Evolutionary conservation across 1,140 invertebrate genomes (phyloP).

Genomic region (Drosophila nigromelanica): DNA sequence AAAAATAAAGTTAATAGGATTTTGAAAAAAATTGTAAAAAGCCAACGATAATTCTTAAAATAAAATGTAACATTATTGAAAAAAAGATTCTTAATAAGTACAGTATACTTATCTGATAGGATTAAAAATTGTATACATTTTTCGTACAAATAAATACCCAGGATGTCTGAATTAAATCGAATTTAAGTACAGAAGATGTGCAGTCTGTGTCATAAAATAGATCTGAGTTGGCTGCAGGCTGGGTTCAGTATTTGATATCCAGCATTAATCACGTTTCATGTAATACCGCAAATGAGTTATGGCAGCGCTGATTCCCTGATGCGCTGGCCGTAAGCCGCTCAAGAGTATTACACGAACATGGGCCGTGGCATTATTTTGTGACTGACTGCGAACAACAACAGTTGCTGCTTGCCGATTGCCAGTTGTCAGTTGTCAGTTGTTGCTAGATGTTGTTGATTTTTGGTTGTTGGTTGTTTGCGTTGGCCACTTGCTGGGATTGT

Average conservation of each 20-base stretch:
- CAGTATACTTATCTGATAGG: too few species aligned
- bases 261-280: slow-evolving; percentile 12
- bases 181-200: not conserved
- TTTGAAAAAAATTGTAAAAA: too few species aligned
- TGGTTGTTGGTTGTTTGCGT: not conserved
- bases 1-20: too few species aligned
- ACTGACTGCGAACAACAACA: slow-evolving; percentile 6
- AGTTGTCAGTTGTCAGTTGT: slow-evolving; percentile 19
- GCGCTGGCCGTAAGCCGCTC: slow-evolving; percentile 1
- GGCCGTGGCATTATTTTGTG: slow-evolving; percentile 18
- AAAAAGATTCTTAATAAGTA: too few species aligned
- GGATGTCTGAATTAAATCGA: not conserved
- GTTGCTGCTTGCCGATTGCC: not conserved
- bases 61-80: too few species aligned
- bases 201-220: not conserved
- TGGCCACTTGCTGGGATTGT: slow-evolving; percentile 15
- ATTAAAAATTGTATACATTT: too few species aligned
- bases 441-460: slow-evolving; percentile 18
- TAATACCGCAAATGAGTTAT: slow-evolving; percentile 13
- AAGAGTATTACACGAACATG: slow-evolving; percentile 7
- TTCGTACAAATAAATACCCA: too few species aligned
- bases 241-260: not conserved
- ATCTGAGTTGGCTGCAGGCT: slow-evolving; percentile 1
- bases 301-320: slow-evolving; percentile 14
- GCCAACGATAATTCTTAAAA: too few species aligned